Percentiles rank a stretch among this genome's conserved stretches.
Evolutionary conservation across 2,888 invertebrate species (phyloP).

Genomic region (Mimas tiliae): DNA sequence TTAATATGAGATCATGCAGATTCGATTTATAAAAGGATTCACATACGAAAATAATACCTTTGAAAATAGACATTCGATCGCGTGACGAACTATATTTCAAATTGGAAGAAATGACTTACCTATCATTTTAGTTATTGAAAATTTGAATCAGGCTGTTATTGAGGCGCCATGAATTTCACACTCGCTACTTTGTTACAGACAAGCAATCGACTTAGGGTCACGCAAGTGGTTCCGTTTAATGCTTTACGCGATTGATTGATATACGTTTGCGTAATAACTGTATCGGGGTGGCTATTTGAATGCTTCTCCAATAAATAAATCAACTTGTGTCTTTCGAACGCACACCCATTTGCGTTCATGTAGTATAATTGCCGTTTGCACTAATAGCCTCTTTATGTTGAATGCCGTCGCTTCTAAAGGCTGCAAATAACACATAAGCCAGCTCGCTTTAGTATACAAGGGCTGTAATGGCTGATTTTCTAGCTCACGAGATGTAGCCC

Average conservation of each 20-base stretch:
- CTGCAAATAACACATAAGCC: conserved; percentile 54
- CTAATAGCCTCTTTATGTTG: conserved; percentile 79
- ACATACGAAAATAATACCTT: conserved; percentile 35
- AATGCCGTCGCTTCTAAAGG: conserved; percentile 51
- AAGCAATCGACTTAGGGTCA: conserved; percentile 61
- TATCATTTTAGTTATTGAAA: conserved; percentile 52
- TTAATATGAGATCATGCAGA: conserved; percentile 66
- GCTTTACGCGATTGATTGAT: conserved; percentile 43
- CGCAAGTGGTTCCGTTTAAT: conserved; percentile 61
- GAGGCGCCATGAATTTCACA: conserved; percentile 63
- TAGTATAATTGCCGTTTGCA: conserved; percentile 81
- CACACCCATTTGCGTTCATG: conserved; percentile 81
- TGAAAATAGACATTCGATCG: conserved; percentile 57
- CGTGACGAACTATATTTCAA: conserved; percentile 56
- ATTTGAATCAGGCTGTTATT: conserved; percentile 52
- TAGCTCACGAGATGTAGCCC: conserved; percentile 80
- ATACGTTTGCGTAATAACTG: conserved; percentile 63
- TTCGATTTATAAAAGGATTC: conserved; percentile 59
- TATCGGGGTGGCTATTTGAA: conserved; percentile 60
- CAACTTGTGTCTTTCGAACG: conserved; percentile 80
- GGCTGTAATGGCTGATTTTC: conserved; percentile 82
- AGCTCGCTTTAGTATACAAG: conserved; percentile 67
- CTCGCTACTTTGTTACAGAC: conserved; percentile 53
- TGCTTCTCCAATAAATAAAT: conserved; percentile 73
- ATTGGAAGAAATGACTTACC: conserved; percentile 57